Conservation (phyloP, 2,888 invertebrate genomes). For the Antheraea yamamai region DNA sequence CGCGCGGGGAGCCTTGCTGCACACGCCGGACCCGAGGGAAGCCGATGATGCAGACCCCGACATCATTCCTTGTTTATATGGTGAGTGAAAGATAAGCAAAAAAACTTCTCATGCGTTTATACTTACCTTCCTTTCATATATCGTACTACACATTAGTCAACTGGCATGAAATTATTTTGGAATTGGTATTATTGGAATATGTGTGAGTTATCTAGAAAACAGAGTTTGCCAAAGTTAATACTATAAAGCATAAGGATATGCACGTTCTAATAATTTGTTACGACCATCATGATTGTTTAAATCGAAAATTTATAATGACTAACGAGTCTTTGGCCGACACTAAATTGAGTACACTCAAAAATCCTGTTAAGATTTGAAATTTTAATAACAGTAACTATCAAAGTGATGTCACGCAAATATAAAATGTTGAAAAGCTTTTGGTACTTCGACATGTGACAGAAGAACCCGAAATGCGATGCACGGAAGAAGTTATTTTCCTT, state of each 20-base stretch:
- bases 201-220: too few species aligned
- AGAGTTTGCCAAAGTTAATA: too few species aligned
- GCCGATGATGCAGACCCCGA: constrained; percentile 91
- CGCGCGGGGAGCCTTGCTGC: constrained; percentile 66
- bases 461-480: not conserved
- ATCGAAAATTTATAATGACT: not conserved
- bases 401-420: not conserved
- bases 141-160: too few species aligned
- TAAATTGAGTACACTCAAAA: not conserved
- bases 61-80: constrained; percentile 93
- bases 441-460: not conserved
- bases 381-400: not conserved
- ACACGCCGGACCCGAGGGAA: constrained; percentile 63
- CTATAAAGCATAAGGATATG: too few species aligned
- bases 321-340: not conserved
- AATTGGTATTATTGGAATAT: too few species aligned
- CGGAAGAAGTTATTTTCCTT: not conserved
- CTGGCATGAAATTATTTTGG: too few species aligned
- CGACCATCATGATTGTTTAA: not conserved
- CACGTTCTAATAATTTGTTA: too few species aligned
- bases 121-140: not conserved
- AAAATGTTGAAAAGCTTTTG: not conserved
- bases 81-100: constrained; percentile 72
- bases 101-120: not conserved
- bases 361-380: not conserved